Evolutionary conservation across 2,113 vertebrate genomes (phyloP).

Genomic region (Cynoglossus semilaevis): DNA sequence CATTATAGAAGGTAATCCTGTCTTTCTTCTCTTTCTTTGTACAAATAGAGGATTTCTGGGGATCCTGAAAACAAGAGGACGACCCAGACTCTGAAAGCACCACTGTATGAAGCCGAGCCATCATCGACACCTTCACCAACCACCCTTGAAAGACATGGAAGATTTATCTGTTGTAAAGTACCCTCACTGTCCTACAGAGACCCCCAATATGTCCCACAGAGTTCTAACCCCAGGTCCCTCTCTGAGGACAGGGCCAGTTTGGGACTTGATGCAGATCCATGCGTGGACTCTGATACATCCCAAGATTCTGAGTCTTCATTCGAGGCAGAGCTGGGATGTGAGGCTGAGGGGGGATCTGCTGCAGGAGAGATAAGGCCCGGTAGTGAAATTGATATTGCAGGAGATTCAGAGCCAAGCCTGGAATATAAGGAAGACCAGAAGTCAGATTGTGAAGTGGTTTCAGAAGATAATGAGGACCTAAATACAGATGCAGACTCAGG

Average conservation of each 20-base stretch:
- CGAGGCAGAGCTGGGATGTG: slow-evolving; percentile 54
- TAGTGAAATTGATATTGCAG: slow-evolving; percentile 12
- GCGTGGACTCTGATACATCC: slow-evolving; percentile 49
- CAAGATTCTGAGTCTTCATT: slow-evolving; percentile 54
- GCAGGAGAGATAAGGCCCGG: slow-evolving; percentile 12
- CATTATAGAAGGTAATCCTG: background rate
- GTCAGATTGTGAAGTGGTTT: slow-evolving; percentile 43
- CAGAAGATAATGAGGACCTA: slow-evolving; percentile 43
- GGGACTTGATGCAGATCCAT: slow-evolving; percentile 31
- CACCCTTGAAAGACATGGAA: slow-evolving; percentile 20
- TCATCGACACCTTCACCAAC: slow-evolving; percentile 14
- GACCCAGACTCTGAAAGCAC: slow-evolving; percentile 17
- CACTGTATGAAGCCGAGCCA: slow-evolving; percentile 22
- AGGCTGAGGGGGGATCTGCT: slow-evolving; percentile 19
- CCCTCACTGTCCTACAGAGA: slow-evolving; percentile 18
- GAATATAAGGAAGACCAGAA: slow-evolving; percentile 60
- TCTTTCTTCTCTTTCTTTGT: slow-evolving; percentile 11
- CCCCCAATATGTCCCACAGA: slow-evolving; percentile 37
- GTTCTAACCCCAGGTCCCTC: slow-evolving; percentile 60
- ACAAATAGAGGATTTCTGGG: slow-evolving; percentile 45
- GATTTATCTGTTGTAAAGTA: slow-evolving; percentile 21
- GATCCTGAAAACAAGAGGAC: slow-evolving; percentile 34
- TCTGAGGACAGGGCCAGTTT: slow-evolving; percentile 46
- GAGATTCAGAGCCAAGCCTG: slow-evolving; percentile 58
- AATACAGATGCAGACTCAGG: slow-evolving; percentile 56